phyloP scores from a whole-genome alignment of 2,888 invertebrate genomes.

The Trilocha varians region DNA sequence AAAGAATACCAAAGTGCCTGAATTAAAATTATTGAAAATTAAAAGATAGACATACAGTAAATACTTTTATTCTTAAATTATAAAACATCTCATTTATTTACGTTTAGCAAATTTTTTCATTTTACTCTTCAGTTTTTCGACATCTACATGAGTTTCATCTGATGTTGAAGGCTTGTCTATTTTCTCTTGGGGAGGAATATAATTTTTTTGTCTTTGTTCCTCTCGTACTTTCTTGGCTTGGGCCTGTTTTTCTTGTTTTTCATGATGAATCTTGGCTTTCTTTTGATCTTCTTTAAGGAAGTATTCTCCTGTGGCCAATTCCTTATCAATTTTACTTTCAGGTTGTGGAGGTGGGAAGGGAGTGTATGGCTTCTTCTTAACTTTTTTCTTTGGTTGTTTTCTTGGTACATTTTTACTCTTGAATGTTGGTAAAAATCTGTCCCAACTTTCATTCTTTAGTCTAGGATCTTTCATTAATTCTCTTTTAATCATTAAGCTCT shows the following conservation, averaged over 20 bases:
- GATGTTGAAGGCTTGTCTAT: conserved; percentile 21
- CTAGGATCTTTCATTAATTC: conserved; percentile 95
- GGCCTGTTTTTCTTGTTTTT: conserved; percentile 84
- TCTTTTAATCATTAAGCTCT: conserved; percentile 96
- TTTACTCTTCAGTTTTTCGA: conserved; percentile 83
- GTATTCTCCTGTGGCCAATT: conserved; percentile 96
- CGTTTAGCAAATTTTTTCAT: conserved; percentile 78
- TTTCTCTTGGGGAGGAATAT: conserved; percentile 84
- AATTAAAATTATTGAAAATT: conserved; percentile 74
- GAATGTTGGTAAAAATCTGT: conserved; percentile 95
- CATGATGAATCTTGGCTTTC: conserved; percentile 78
- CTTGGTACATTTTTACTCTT: conserved; percentile 90
- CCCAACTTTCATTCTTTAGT: conserved; percentile 95
- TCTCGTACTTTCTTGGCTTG: conserved; percentile 81
- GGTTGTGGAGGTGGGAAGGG: conserved; percentile 97
- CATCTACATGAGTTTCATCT: conserved; percentile 68
- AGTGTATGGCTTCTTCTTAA: conserved; percentile 94
- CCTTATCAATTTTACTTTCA: conserved; percentile 94
- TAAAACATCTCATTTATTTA: conserved; percentile 21
- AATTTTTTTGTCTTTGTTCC: conserved; percentile 84
- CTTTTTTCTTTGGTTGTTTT: conserved; percentile 90
- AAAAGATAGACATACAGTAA: conserved; percentile 37
- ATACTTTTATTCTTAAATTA: conserved; percentile 2
- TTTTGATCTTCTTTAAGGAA: conserved; percentile 92
- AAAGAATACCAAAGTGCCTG: conserved; percentile 72